Percentiles rank a stretch among this genome's conserved stretches.
phyloP scores from a whole-genome alignment of 2,797 vertebrate species.

The Manis javanica region DNA sequence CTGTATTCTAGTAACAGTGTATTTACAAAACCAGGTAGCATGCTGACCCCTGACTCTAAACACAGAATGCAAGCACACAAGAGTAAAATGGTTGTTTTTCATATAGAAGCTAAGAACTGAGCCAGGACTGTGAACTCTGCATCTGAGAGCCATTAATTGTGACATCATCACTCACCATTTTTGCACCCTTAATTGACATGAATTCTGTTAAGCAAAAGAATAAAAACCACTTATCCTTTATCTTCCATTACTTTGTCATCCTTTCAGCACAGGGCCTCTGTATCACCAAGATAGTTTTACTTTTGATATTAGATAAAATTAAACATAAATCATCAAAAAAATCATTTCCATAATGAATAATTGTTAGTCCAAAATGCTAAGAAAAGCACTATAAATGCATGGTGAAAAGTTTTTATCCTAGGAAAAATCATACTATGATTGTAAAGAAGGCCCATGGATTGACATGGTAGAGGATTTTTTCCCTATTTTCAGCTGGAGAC shows the following conservation, averaged over 20 bases:
- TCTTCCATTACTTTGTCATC: background rate
- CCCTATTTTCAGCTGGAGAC: background rate
- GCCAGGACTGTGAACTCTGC: background rate
- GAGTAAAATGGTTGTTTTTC: slow-evolving; percentile 32
- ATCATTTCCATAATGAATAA: background rate
- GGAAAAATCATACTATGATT: background rate
- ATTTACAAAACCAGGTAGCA: background rate
- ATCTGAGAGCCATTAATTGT: background rate
- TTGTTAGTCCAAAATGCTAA: background rate
- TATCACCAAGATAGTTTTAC: background rate
- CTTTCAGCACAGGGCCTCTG: background rate
- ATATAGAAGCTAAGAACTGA: background rate
- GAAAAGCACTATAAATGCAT: background rate
- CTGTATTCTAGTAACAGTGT: background rate
- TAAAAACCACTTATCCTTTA: background rate
- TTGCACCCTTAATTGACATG: background rate
- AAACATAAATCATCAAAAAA: slow-evolving; percentile 13
- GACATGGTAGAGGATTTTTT: background rate
- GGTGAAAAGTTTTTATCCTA: background rate
- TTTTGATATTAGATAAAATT: background rate
- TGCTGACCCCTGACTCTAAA: background rate
- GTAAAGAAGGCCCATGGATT: background rate
- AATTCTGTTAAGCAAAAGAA: background rate
- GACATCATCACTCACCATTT: background rate
- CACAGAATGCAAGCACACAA: background rate